Percentiles rank a stretch among this genome's conserved stretches.
Evolutionary conservation across 2,113 vertebrate species (phyloP).

Genomic region (Emydura subglobosa): DNA sequence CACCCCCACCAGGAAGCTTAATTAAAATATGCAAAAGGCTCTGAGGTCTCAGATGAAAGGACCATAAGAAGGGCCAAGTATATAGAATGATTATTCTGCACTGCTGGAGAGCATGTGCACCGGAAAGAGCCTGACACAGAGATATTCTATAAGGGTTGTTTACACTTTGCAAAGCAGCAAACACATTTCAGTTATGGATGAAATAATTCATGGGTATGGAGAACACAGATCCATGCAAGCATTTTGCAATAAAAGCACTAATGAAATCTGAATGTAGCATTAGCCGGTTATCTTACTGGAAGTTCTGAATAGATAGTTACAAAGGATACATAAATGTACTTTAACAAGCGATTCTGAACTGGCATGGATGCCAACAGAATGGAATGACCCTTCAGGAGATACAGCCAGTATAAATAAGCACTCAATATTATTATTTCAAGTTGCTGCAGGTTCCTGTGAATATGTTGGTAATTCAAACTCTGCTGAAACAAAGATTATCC

Average conservation of each 20-base stretch:
- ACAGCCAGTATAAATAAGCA: too few species aligned
- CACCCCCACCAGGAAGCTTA: neutral
- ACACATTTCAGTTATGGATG: accelerated
- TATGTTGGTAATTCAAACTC: neutral
- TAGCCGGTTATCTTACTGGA: accelerated
- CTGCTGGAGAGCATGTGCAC: accelerated
- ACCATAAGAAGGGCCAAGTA: neutral
- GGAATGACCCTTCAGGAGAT: neutral
- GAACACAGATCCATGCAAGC: neutral
- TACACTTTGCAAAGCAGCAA: neutral
- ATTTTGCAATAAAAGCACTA: accelerated
- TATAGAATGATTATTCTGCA: neutral
- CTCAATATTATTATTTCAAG: neutral
- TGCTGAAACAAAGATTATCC: neutral
- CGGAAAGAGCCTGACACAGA: neutral
- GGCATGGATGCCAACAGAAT: accelerated
- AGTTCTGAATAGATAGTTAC: neutral
- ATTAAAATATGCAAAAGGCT: neutral
- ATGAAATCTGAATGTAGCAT: accelerated
- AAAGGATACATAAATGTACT: too few species aligned
- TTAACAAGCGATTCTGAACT: accelerated
- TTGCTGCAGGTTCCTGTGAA: neutral
- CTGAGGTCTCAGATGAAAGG: neutral
- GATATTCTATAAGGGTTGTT: accelerated
- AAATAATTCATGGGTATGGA: accelerated